Evolutionary conservation across 2,888 invertebrate genomes (phyloP), one percentile per base, ranked within the genome.

Genomic region (Neoascia interrupta): DNA sequence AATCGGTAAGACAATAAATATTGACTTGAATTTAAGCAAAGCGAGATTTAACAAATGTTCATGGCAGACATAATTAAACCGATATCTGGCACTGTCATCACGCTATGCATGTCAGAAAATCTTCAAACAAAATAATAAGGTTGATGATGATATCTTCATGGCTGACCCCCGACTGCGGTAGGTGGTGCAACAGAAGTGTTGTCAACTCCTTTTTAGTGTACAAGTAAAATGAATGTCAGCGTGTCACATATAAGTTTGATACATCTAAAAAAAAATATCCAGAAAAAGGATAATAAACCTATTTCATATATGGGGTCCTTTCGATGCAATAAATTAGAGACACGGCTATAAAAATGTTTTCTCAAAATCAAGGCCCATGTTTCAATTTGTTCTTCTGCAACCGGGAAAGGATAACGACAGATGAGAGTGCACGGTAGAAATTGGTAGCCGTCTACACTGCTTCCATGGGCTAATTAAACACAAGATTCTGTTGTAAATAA

Each of bases 101-200:
- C 53, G 34, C 26, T 21, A 51, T n/a, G n/a, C n/a, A 34, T 34
- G n/a, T 15, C 41, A 8, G 31, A 41, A 43, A 34, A 43, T n/a
- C n/a, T n/a, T 28, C 16, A 21, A 37, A 13, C 34, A 43, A 28
- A 16, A 18, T 4, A 11, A 21, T 11, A 8, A 36, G n/a, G 34
- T 13, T n/a, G 5, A 39, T 16, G 56, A 36, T 60, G 49, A 51
- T 51, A 63, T 63, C 63, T 51, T 15, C 21, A 53, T 43, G 19
- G 10, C 18, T 16, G 58, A 72, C 76, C 72, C 76, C 76, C 41
- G n/a, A 70, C 72, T 76, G 76, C 70, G 76, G 76, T 76, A 76
- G 76, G 76, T 76, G 76, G 76, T 64, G 53, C 76, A 60, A 76
- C 76, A 76, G 76, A 76, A 76, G 76, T 64, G 76, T 76, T 76